Conservation (phyloP, 2,888 invertebrate species). For the Trichogramma dendrolimi region DNA sequence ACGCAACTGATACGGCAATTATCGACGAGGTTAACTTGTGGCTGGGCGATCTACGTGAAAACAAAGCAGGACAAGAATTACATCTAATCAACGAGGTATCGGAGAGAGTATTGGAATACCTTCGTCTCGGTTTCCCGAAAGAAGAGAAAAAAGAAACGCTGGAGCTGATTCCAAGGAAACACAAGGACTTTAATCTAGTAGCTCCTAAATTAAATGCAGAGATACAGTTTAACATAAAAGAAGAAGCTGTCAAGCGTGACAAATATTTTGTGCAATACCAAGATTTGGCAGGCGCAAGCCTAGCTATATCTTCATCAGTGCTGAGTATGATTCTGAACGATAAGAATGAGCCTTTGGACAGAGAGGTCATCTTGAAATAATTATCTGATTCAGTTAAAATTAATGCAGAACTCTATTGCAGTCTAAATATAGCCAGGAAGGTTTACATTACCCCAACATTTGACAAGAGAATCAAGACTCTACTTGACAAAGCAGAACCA, state of each 20-base stretch:
- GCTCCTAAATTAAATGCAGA: constrained; percentile 18
- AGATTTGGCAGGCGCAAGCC: constrained; percentile 1
- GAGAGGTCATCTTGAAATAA: constrained; percentile 4
- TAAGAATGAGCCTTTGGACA: constrained; percentile 4
- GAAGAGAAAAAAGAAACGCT: constrained; percentile 15
- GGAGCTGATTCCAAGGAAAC: constrained; percentile 5
- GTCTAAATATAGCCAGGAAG: constrained; percentile 8
- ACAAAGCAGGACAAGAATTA: background rate
- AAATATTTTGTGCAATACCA: constrained; percentile 12
- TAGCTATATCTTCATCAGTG: background rate
- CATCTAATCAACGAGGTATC: background rate
- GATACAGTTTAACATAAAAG: constrained; percentile 4
- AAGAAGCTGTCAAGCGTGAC: constrained; percentile 10
- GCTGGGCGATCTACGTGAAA: constrained; percentile 6
- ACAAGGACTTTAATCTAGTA: constrained; percentile 10
- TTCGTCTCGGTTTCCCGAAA: constrained; percentile 1
- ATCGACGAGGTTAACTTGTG: background rate
- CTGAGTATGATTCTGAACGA: constrained; percentile 13
- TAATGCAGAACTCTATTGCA: constrained; percentile 4
- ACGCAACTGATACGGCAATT: background rate
- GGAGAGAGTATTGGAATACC: constrained; percentile 6
- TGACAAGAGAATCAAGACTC: constrained; percentile 9
- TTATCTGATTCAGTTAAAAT: constrained; percentile 14
- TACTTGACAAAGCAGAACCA: constrained; percentile 6
- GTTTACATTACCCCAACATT: constrained; percentile 4